Evolutionary conservation across 2,888 invertebrate genomes (phyloP).

Genomic region (Venusia cambrica): DNA sequence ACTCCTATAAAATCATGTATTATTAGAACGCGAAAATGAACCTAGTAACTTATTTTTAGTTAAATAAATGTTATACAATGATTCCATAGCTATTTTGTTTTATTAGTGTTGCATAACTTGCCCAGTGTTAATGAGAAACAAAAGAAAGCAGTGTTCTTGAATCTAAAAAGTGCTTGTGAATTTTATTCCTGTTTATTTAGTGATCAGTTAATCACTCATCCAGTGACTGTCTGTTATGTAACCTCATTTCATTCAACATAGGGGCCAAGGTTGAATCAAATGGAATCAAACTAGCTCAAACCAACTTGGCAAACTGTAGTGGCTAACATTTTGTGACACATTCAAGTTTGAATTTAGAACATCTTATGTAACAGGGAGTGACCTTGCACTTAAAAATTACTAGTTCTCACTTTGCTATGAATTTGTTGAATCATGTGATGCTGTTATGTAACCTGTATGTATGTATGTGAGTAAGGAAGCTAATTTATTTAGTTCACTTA

Average conservation of each 20-base stretch:
- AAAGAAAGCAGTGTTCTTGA: slow-evolving; percentile 27
- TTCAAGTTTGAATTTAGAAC: slow-evolving; percentile 18
- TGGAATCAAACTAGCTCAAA: slow-evolving; percentile 28
- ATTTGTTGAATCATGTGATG: slow-evolving; percentile 64
- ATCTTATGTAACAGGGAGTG: slow-evolving; percentile 42
- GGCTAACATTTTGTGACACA: slow-evolving; percentile 9
- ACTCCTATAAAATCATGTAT: slow-evolving; percentile 76
- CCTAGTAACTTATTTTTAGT: slow-evolving; percentile 80
- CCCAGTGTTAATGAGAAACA: slow-evolving; percentile 18
- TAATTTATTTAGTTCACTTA: slow-evolving; percentile 46
- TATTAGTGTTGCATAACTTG: slow-evolving; percentile 65
- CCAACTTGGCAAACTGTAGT: slow-evolving; percentile 15
- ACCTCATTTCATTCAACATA: slow-evolving; percentile 46
- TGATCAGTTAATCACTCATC: slow-evolving; percentile 42
- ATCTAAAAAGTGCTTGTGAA: slow-evolving; percentile 12
- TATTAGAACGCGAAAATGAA: slow-evolving; percentile 72
- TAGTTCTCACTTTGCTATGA: slow-evolving; percentile 41
- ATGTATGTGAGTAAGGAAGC: slow-evolving; percentile 47
- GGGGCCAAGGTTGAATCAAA: slow-evolving; percentile 58
- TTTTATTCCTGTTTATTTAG: slow-evolving; percentile 33
- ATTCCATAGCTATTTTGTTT: slow-evolving; percentile 75
- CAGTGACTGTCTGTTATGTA: slow-evolving; percentile 63
- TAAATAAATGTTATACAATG: slow-evolving; percentile 76
- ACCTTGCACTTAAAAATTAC: slow-evolving; percentile 46
- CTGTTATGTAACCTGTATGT: slow-evolving; percentile 66